These are phyloP conservation scores for Megastigmus dorsalis DNA, from an alignment of 2,888 invertebrate genomes.

Conservation along the genomic window DNA sequence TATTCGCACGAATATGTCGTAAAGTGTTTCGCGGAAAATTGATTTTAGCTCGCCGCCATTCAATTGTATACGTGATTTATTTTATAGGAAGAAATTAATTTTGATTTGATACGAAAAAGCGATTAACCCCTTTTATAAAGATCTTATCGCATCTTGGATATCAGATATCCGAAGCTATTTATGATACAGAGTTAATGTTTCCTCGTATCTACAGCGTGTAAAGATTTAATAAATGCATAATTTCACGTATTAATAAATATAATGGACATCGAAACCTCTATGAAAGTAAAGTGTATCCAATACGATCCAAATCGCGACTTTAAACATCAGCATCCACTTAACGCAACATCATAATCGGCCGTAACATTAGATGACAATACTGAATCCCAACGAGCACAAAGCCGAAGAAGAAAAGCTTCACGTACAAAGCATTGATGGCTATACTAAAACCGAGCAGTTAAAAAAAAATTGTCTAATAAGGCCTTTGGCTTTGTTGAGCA, in stretches of 20 bases:
- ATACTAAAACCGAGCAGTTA: not conserved
- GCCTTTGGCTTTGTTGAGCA: not conserved
- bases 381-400: no score
- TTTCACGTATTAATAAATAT: not conserved
- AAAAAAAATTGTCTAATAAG: constrained; percentile 17
- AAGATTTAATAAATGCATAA: not conserved
- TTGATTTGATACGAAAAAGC: not conserved
- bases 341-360: not conserved
- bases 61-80: not conserved
- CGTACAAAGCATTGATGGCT: not conserved
- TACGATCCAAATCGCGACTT: not conserved
- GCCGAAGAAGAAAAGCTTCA: no score
- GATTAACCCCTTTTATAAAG: no score
- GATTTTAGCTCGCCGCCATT: not conserved
- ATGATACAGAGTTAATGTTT: not conserved
- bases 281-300: not conserved
- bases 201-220: no score
- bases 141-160: not conserved
- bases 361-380: not conserved
- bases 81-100: not conserved
- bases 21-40: not conserved
- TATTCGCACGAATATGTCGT: not conserved
- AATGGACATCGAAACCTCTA: not conserved
- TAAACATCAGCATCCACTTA: constrained; percentile 8
- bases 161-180: not conserved